These are phyloP conservation scores for Parthenolecanium corni DNA, from an alignment of 2,888 invertebrate species.

Conservation along the genomic window DNA sequence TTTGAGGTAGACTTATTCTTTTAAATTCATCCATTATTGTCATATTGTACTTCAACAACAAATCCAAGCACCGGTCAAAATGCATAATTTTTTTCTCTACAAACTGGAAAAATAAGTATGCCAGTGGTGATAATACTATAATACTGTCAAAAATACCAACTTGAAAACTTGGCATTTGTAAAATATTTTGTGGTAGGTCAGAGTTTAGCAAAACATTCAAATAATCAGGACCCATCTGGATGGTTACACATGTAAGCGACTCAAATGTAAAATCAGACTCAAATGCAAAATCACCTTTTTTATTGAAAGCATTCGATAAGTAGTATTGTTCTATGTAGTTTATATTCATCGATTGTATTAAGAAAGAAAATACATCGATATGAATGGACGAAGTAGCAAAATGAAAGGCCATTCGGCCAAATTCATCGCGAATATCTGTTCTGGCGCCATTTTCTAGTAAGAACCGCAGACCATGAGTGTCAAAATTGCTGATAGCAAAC, in stretches of 20 bases:
- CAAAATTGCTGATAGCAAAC: constrained; percentile 1
- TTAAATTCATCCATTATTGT: background rate
- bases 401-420: background rate
- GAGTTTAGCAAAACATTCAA: background rate
- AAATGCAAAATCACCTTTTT: background rate
- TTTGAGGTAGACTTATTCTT: background rate
- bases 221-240: constrained; percentile 1
- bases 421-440: background rate
- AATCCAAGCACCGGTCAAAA: background rate
- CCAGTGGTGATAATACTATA: constrained; percentile 1
- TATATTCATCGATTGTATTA: background rate
- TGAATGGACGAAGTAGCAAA: background rate
- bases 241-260: background rate
- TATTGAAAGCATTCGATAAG: background rate
- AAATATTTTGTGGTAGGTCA: background rate
- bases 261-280: background rate
- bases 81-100: background rate
- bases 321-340: background rate
- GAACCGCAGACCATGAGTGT: background rate
- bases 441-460: background rate
- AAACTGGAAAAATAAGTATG: constrained; percentile 1
- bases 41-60: background rate
- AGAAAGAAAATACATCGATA: background rate
- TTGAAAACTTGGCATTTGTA: constrained; percentile 4
- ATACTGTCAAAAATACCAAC: background rate